Evolutionary conservation across 2,113 vertebrate species (phyloP), one percentile per base, ranked within the genome.

Genomic region (Urocolius indicus): DNA sequence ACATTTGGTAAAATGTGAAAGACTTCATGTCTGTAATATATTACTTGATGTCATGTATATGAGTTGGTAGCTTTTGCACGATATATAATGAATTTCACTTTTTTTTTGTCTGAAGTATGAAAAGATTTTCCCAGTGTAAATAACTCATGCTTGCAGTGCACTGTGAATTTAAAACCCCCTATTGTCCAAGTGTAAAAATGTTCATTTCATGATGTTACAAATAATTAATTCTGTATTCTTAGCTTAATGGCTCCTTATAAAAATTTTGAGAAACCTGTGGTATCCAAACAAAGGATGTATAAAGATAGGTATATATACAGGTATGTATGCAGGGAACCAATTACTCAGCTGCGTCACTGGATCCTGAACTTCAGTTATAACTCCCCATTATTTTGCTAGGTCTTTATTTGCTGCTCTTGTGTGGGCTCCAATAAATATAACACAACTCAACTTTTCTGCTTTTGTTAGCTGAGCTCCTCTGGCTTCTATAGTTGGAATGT

Each of bases 31-130:
- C 87, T 77, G 92, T 97, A 97, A 98, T 98, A 98, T 98, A 98
- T 43, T 97, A 98, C 97, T 98, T 98, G 96, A 96, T 98, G 97
- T 98, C 98, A 98, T 95, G 96, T 97, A 97, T 98, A 97, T 95
- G 97, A 96, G 94, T 98, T 97, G 97, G 97, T 98, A 98, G 96
- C 96, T 97, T 98, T 98, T 97, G 97, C 97, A 94, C 83, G 58
- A 95, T 96, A 81, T 94, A 90, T 96, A 97, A 97, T 95, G 97
- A 98, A 98, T 98, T 93, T 96, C 94, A 86, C 90, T 93, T 95
- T 93, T 96, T n/a, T n/a, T 96, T 96, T 90, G 61, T 77, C 91
- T 96, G 93, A 97, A 97, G 94, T 93, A 89, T 92, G 65, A 96
- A 97, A 94, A 97, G 78, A 82, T 95, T 97, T 97, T 97, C 95